Conservation (phyloP, 2,113 vertebrate genomes). For the Manacus vitellinus region DNA sequence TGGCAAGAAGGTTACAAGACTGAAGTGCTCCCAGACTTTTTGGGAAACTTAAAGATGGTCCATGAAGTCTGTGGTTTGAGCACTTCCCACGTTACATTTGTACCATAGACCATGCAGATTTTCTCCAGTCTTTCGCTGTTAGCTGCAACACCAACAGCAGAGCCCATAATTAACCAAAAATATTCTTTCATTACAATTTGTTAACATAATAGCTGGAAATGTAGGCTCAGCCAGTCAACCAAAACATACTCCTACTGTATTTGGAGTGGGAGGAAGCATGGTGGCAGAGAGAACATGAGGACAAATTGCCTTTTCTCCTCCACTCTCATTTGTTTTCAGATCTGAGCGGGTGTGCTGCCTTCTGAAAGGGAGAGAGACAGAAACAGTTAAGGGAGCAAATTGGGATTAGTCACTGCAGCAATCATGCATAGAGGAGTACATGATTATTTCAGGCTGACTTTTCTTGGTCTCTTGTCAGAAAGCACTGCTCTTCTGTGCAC, state of each 20-base stretch:
- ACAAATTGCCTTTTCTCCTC: slow-evolving; percentile 18
- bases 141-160: neutral
- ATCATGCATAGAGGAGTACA: neutral
- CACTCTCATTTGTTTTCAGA: neutral
- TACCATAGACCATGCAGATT: neutral
- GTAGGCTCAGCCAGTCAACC: neutral
- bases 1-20: neutral
- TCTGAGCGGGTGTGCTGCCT: neutral
- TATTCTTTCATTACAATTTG: neutral
- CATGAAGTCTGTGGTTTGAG: neutral
- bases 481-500: neutral
- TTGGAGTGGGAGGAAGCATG: neutral
- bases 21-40: neutral
- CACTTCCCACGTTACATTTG: neutral
- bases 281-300: neutral
- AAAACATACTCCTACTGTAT: neutral
- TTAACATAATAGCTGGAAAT: neutral
- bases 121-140: neutral
- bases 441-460: neutral
- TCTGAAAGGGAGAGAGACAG: neutral
- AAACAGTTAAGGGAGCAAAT: neutral
- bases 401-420: neutral
- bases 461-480: neutral
- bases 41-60: neutral
- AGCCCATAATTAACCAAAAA: neutral